Conservation (phyloP, 2,888 invertebrate genomes). For the Malthinus flaveolus region DNA sequence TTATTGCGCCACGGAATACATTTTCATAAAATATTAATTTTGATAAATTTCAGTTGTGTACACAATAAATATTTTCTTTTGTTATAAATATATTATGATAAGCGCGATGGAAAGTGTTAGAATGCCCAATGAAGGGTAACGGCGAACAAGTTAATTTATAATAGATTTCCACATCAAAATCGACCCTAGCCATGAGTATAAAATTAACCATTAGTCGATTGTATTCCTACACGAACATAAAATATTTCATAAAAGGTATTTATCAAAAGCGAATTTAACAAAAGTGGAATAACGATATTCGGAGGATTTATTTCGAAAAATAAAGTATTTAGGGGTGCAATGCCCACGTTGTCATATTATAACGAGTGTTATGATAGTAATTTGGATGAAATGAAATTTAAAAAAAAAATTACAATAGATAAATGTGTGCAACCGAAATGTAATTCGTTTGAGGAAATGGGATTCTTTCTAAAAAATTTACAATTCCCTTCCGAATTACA, state of each 20-base stretch:
- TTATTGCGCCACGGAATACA: background rate
- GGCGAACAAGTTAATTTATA: constrained; percentile 6
- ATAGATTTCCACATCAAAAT: constrained; percentile 3
- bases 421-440: constrained; percentile 21
- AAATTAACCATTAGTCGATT: constrained; percentile 1
- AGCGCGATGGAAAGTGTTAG: constrained; percentile 1
- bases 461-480: constrained; percentile 23
- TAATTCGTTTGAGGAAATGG: constrained; percentile 29
- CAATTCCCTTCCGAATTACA: constrained; percentile 22
- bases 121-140: constrained; percentile 6
- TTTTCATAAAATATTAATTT: constrained; percentile 6
- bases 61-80: constrained; percentile 6
- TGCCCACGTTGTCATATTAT: background rate
- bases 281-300: too few relatives aligned
- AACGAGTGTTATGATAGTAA: background rate
- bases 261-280: background rate
- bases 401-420: constrained; percentile 3
- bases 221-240: too few relatives aligned
- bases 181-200: constrained; percentile 1
- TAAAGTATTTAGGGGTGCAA: too few relatives aligned
- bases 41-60: constrained; percentile 2
- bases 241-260: background rate
- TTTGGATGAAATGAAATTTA: too few relatives aligned
- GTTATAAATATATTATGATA: constrained; percentile 4
- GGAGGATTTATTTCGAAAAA: background rate